Evolutionary conservation across 2,113 vertebrate genomes (phyloP).

Genomic region (Turdus rufiventris): DNA sequence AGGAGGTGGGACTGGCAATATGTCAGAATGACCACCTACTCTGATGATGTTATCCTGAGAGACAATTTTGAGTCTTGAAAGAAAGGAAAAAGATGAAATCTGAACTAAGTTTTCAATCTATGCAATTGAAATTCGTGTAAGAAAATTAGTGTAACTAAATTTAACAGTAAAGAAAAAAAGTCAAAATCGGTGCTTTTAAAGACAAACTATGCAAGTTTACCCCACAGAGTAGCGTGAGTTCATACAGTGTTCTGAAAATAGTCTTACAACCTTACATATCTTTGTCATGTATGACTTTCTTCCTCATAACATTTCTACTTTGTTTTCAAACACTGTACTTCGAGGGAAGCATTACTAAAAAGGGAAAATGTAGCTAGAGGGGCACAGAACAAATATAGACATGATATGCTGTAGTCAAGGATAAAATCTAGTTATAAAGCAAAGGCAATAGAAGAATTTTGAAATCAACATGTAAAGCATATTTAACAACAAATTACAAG

Average conservation of each 20-base stretch:
- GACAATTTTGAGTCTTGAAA: not conserved
- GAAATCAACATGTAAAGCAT: not conserved
- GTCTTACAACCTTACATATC: not conserved
- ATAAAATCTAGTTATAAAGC: not conserved
- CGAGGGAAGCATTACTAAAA: not conserved
- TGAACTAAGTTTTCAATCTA: not conserved
- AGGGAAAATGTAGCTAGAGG: not conserved
- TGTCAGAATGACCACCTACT: not conserved
- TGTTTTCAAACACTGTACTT: not conserved
- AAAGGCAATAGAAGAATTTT: not conserved
- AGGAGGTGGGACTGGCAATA: not conserved
- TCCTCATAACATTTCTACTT: not conserved
- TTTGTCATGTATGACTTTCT: not conserved
- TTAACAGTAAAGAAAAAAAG: not conserved
- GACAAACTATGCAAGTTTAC: not conserved
- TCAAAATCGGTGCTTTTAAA: not conserved
- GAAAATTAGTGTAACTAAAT: not conserved
- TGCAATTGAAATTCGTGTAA: not conserved
- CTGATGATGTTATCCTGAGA: not conserved
- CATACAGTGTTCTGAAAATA: not conserved
- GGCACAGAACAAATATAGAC: not conserved
- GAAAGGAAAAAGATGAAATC: not conserved
- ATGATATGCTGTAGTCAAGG: not conserved
- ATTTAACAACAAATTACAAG: not conserved
- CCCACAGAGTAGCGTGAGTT: rapidly evolving